Percentiles rank a stretch among this genome's conserved stretches.
phyloP scores from a whole-genome alignment of 2,888 invertebrate species.

The Parochlus steinenii region DNA sequence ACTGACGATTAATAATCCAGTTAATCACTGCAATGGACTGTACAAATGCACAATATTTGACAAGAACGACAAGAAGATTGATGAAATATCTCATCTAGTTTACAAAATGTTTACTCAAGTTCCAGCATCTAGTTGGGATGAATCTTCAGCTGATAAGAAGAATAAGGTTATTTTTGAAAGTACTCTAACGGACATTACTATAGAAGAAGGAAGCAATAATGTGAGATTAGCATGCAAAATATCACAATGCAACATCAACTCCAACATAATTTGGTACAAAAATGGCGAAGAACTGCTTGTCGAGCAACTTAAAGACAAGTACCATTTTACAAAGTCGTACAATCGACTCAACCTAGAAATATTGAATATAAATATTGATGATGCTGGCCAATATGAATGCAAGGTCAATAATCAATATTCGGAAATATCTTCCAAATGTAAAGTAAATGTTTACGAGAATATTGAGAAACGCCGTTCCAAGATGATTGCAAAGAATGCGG shows the following conservation, averaged over 20 bases:
- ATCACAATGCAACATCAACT: constrained; percentile 7
- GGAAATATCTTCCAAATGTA: constrained; percentile 8
- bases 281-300: constrained; percentile 6
- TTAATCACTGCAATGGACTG: constrained; percentile 7
- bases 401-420: constrained; percentile 6
- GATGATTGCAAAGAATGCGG: too few species aligned
- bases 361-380: neutral
- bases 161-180: constrained; percentile 5
- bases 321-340: constrained; percentile 11
- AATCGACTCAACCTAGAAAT: constrained; percentile 9
- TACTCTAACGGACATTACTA: constrained; percentile 3
- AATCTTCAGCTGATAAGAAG: constrained; percentile 1
- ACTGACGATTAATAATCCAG: constrained; percentile 8
- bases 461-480: neutral
- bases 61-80: constrained; percentile 3
- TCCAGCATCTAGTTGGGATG: too few species aligned
- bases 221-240: constrained; percentile 8
- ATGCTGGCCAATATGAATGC: constrained; percentile 8
- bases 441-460: constrained; percentile 5
- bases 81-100: constrained; percentile 10
- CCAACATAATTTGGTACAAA: constrained; percentile 7
- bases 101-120: constrained; percentile 11
- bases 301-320: constrained; percentile 6
- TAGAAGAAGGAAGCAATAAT: constrained; percentile 3
- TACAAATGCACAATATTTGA: constrained; percentile 7